Evolutionary conservation across 2,888 invertebrate genomes (phyloP).

Genomic region (Allophyes oxyacanthae): DNA sequence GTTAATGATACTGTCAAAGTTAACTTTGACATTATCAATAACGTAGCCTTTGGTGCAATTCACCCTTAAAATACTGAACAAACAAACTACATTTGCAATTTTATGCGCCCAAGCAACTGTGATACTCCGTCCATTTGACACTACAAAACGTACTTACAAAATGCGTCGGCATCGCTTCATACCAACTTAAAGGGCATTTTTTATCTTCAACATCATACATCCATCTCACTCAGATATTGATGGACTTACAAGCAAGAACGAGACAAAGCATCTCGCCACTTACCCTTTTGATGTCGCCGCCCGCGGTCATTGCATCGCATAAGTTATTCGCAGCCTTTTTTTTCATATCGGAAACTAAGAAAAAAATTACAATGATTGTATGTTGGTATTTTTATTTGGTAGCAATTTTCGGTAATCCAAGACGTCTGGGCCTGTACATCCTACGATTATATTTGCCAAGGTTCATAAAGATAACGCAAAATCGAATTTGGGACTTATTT

Average conservation of each 20-base stretch:
- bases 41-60: no score
- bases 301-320: conserved; percentile 80
- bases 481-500: not conserved
- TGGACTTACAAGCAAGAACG: conserved; percentile 50
- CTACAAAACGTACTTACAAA: conserved; percentile 58
- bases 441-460: conserved; percentile 72
- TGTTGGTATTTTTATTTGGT: conserved; percentile 77
- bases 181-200: conserved; percentile 77
- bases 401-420: conserved; percentile 83
- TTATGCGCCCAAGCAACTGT: conserved; percentile 56
- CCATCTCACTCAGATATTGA: conserved; percentile 59
- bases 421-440: conserved; percentile 71
- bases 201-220: conserved; percentile 67
- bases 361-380: conserved; percentile 73
- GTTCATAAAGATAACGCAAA: conserved; percentile 23
- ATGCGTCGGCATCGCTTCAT: conserved; percentile 71
- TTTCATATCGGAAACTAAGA: conserved; percentile 84
- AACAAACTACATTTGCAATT: conserved; percentile 60
- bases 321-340: conserved; percentile 77
- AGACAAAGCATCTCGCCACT: conserved; percentile 72
- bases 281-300: conserved; percentile 84
- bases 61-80: conserved; percentile 21
- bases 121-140: conserved; percentile 65
- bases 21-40: no score
- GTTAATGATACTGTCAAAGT: no score